phyloP scores from a whole-genome alignment of 2,888 invertebrate species.

The Gerris lacustris region DNA sequence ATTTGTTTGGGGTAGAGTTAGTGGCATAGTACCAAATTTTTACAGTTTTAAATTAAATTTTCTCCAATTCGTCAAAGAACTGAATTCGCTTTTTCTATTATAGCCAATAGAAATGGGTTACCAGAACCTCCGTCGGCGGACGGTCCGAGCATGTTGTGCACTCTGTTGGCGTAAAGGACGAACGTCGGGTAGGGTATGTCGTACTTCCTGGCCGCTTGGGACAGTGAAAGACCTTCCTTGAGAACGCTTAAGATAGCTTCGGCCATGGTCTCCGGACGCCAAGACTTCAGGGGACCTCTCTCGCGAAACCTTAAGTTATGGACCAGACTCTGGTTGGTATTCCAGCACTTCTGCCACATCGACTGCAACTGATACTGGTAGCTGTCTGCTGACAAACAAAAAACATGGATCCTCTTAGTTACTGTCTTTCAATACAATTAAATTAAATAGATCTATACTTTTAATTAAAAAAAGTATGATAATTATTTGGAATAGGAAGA shows the following conservation, averaged over 20 bases:
- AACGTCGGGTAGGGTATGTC: constrained; percentile 92
- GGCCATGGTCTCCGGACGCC: constrained; percentile 90
- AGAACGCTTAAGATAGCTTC: constrained; percentile 86
- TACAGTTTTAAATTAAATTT: too few species aligned
- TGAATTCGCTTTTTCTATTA: background rate
- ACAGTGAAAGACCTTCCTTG: constrained; percentile 76
- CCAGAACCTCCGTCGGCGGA: constrained; percentile 83
- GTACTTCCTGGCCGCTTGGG: constrained; percentile 84
- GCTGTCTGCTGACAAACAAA: constrained; percentile 60
- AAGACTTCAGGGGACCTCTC: constrained; percentile 81
- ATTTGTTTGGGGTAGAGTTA: too few species aligned
- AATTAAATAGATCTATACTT: constrained; percentile 10
- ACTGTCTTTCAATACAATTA: constrained; percentile 11
- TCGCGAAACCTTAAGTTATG: constrained; percentile 84
- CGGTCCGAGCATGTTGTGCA: constrained; percentile 87
- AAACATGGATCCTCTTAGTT: constrained; percentile 7
- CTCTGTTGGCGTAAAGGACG: constrained; percentile 81
- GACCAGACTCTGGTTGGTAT: constrained; percentile 79
- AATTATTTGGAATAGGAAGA: too few species aligned
- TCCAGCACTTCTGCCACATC: constrained; percentile 95
- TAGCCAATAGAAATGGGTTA: constrained; percentile 39
- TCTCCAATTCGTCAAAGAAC: too few species aligned
- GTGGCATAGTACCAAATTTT: too few species aligned
- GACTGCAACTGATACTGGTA: constrained; percentile 90
- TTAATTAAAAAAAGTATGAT: background rate